Percentiles rank a stretch among this genome's conserved stretches.
Evolutionary conservation across 2,797 vertebrate genomes (phyloP).

Genomic region (Pygocentrus nattereri): DNA sequence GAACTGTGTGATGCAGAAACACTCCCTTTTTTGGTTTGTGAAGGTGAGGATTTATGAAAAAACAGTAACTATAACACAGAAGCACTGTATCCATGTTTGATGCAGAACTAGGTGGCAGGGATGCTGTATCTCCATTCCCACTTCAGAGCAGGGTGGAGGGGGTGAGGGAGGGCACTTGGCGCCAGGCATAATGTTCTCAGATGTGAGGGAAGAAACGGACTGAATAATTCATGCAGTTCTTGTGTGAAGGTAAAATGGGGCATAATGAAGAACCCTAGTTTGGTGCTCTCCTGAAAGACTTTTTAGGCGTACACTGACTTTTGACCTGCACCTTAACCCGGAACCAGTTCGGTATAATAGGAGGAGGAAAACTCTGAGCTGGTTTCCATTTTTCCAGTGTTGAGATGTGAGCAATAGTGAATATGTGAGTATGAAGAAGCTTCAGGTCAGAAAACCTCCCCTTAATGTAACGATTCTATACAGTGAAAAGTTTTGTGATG

Average conservation of each 20-base stretch:
- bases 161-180: slow-evolving; percentile 39
- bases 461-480: no score
- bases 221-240: slow-evolving; percentile 65
- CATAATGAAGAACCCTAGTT: slow-evolving; percentile 60
- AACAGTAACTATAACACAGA: neutral
- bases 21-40: neutral
- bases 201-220: slow-evolving; percentile 64
- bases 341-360: no score
- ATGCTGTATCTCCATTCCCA: slow-evolving; percentile 2
- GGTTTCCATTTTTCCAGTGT: no score
- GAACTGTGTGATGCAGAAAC: neutral
- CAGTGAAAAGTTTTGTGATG: no score
- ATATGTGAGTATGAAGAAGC: no score
- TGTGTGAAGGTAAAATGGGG: slow-evolving; percentile 57
- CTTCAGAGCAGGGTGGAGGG: slow-evolving; percentile 20
- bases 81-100: neutral
- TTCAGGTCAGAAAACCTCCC: no score
- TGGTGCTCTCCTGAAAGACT: neutral
- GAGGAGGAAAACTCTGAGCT: no score
- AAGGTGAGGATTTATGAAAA: neutral
- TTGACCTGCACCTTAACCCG: neutral
- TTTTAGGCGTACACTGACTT: neutral
- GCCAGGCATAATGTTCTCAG: slow-evolving; percentile 53
- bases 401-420: no score
- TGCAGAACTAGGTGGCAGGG: neutral